These are phyloP conservation scores for Chymomyza caudatula DNA, from an alignment of 2,888 invertebrate genomes.

Conservation along the genomic window DNA sequence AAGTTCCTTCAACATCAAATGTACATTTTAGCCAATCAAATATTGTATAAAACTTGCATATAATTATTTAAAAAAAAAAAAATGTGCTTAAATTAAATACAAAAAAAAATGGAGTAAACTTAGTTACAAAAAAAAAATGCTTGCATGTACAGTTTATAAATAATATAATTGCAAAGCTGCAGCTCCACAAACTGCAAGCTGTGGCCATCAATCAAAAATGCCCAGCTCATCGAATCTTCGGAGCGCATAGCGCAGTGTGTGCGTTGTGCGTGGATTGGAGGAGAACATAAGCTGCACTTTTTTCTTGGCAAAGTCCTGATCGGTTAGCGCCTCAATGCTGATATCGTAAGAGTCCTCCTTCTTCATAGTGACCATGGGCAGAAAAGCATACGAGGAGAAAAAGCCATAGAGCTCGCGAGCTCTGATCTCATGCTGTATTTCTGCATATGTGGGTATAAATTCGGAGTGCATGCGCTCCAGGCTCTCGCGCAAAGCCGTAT, in stretches of 20 bases:
- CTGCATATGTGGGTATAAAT: conserved; percentile 65
- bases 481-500: conserved; percentile 61
- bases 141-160: background rate
- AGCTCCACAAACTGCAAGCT: background rate
- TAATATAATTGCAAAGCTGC: background rate
- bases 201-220: conserved; percentile 66
- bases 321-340: conserved; percentile 72
- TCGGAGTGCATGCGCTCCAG: conserved; percentile 63
- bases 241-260: conserved; percentile 70
- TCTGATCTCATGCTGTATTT: conserved; percentile 67
- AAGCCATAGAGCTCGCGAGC: conserved; percentile 74
- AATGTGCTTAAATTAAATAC: background rate
- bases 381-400: conserved; percentile 75
- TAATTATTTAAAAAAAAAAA: background rate
- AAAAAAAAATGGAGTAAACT: background rate
- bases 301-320: conserved; percentile 71
- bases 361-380: conserved; percentile 76
- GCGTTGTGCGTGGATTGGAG: conserved; percentile 74
- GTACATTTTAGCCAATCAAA: too few species aligned
- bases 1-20: too few species aligned
- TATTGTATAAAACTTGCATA: background rate
- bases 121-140: background rate
- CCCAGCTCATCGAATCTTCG: conserved; percentile 74
- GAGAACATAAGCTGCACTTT: conserved; percentile 75
- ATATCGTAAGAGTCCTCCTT: conserved; percentile 75